Percentiles rank a stretch among this genome's conserved stretches.
Conservation (phyloP, 2,797 vertebrate genomes). For the Erpetoichthys calabaricus region DNA sequence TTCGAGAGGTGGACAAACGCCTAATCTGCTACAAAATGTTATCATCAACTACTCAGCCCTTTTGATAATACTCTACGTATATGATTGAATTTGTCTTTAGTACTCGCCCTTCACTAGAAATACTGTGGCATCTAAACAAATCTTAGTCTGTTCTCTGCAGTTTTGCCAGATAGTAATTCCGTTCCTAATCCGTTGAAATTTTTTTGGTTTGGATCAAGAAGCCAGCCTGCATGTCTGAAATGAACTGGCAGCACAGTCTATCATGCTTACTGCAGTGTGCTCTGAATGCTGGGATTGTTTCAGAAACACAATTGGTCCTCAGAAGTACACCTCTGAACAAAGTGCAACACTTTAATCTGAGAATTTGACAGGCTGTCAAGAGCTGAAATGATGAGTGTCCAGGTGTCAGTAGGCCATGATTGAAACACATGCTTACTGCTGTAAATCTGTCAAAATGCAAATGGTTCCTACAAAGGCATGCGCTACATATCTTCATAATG, state of each 20-base stretch:
- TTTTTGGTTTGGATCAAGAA: conserved; percentile 10
- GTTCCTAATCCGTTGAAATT: conserved; percentile 10
- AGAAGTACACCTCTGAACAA: not conserved
- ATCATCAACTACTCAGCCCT: too few relatives aligned
- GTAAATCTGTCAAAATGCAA: conserved; percentile 8
- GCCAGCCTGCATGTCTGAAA: conserved; percentile 9
- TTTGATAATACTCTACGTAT: too few relatives aligned
- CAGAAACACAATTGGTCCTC: conserved; percentile 7
- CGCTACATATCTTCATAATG: not conserved
- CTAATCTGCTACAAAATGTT: too few relatives aligned
- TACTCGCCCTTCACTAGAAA: conserved; percentile 9
- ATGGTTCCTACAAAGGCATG: not conserved
- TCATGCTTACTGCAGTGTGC: conserved; percentile 1
- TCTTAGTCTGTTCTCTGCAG: conserved; percentile 5
- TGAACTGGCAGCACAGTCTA: conserved; percentile 1
- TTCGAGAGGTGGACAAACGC: too few relatives aligned
- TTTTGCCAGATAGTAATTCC: conserved; percentile 9
- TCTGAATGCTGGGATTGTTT: conserved; percentile 6
- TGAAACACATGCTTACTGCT: conserved; percentile 4
- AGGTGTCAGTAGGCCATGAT: conserved; percentile 10
- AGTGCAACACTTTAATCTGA: conserved; percentile 2
- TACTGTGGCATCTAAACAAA: conserved; percentile 6
- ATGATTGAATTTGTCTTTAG: conserved; percentile 9
- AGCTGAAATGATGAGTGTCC: not conserved
- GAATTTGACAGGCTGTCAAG: conserved; percentile 7